Evolutionary conservation across 1,140 invertebrate genomes (phyloP), one percentile per base, ranked within the genome.

Genomic region (Papilio machaon): DNA sequence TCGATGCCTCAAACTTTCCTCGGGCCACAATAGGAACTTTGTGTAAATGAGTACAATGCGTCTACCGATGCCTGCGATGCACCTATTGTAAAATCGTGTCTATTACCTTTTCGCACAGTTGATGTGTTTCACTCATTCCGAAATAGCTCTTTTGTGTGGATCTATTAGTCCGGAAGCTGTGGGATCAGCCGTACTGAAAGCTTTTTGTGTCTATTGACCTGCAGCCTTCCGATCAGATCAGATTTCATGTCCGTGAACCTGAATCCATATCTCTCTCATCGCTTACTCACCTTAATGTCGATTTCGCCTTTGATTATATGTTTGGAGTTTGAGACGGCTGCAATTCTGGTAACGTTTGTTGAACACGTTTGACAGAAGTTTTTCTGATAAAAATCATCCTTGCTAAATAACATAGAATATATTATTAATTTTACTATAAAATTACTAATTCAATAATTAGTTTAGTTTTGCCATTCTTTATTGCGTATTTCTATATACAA

Each of bases 1-100:
- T 88, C 90, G 88, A 92, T 92, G 88, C 84, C 90, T 92, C 86
- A 90, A 93, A 92, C 89, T 93, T 93, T 89, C 83, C 88, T 85
- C 87, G 83, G 84, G 83, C 89, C 89, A 91, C 77, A 91, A 89
- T 81, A 85, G 86, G 74, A 93, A 93, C 90, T 93, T 90, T 84
- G 88, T 87, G 87, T 85, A 88, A 88, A 90, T 87, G 88, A 86
- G 83, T 89, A 92, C 90, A 91, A 91, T 90, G 83, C 84, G 82
- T 74, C 84, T 78, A 75, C 77, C 88, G 85, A 85, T 87, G 91
- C 89, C 85, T 85, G 84, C 85, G 88, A 86, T 82, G 85, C 83
- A 81, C 46, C 86, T 83, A 89, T 90, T 91, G 90, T 91, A 86
- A 83, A 85, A 85, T 83, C 83, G 82, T 84, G 87, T 88, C 85